A percentile compares a stretch with the other conserved stretches of the same genome.
phyloP scores from a whole-genome alignment of 2,888 invertebrate genomes.

The Eudasyphora cyanicolor region DNA sequence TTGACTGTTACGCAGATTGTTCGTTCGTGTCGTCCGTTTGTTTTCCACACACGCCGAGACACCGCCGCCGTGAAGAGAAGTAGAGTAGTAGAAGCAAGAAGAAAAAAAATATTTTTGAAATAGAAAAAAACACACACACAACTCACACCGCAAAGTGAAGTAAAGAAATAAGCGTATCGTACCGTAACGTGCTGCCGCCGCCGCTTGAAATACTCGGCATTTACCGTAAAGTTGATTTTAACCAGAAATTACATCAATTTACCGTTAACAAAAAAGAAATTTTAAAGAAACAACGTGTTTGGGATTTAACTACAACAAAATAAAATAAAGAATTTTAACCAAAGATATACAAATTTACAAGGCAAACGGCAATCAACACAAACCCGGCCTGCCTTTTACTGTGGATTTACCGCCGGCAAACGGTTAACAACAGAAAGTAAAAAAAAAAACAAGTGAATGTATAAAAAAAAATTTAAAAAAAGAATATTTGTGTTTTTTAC shows the following conservation, averaged over 20 bases:
- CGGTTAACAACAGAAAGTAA: neutral
- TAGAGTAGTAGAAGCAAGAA: conserved; percentile 32
- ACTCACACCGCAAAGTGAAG: conserved; percentile 21
- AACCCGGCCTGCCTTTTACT: neutral
- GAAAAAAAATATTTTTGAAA: conserved; percentile 8
- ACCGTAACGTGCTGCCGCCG: conserved; percentile 52
- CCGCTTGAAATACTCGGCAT: conserved; percentile 43
- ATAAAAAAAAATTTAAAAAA: neutral
- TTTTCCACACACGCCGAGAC: conserved; percentile 37
- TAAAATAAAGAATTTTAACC: neutral
- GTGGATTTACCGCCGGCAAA: conserved; percentile 24
- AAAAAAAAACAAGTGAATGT: neutral
- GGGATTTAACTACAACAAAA: neutral
- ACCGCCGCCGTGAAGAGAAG: conserved; percentile 21
- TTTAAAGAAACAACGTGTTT: neutral
- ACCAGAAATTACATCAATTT: neutral
- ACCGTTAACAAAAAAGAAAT: neutral
- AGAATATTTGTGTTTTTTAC: neutral
- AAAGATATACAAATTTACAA: too few species aligned
- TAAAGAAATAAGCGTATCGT: neutral
- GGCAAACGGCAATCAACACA: neutral
- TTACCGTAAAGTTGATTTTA: neutral
- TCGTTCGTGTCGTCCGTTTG: conserved; percentile 73
- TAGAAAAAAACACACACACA: neutral
- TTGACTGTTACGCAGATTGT: conserved; percentile 80